phyloP scores from a whole-genome alignment of 2,888 invertebrate species.

The Pasiphila rectangulata region DNA sequence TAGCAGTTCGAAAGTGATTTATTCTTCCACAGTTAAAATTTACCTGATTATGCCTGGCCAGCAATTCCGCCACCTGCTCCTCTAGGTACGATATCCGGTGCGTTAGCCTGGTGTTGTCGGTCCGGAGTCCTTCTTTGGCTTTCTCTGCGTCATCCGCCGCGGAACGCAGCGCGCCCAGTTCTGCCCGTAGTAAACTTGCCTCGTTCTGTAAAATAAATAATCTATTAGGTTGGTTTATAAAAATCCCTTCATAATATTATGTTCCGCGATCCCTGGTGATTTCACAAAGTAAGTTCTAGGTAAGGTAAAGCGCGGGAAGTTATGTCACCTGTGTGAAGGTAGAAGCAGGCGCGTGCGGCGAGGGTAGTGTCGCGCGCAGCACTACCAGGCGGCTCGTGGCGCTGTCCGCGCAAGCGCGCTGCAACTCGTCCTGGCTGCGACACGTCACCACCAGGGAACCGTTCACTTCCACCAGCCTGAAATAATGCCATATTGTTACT shows the following conservation, averaged over 20 bases:
- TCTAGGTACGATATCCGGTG: constrained; percentile 94
- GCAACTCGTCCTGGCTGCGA: constrained; percentile 86
- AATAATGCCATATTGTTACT: not conserved
- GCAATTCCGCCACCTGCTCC: constrained; percentile 88
- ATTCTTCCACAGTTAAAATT: no score
- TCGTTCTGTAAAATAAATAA: constrained; percentile 74
- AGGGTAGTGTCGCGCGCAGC: constrained; percentile 52
- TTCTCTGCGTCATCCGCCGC: constrained; percentile 83
- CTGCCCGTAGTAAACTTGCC: constrained; percentile 77
- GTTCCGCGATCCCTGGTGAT: no score
- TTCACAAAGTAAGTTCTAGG: not conserved
- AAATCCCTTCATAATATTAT: no score
- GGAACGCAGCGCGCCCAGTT: constrained; percentile 80
- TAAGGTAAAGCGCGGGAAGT: not conserved
- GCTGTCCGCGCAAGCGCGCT: constrained; percentile 67
- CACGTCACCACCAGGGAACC: constrained; percentile 87
- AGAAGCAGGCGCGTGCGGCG: constrained; percentile 54
- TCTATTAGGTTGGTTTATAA: no score
- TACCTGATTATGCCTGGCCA: constrained; percentile 69
- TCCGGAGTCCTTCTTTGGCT: constrained; percentile 83
- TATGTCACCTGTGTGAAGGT: constrained; percentile 58
- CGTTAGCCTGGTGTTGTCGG: constrained; percentile 91
- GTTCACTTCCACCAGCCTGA: constrained; percentile 89
- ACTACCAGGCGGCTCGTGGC: constrained; percentile 71
- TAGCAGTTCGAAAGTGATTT: no score